Conservation (phyloP, 2,797 vertebrate genomes). For the Malacoraja senta region DNA sequence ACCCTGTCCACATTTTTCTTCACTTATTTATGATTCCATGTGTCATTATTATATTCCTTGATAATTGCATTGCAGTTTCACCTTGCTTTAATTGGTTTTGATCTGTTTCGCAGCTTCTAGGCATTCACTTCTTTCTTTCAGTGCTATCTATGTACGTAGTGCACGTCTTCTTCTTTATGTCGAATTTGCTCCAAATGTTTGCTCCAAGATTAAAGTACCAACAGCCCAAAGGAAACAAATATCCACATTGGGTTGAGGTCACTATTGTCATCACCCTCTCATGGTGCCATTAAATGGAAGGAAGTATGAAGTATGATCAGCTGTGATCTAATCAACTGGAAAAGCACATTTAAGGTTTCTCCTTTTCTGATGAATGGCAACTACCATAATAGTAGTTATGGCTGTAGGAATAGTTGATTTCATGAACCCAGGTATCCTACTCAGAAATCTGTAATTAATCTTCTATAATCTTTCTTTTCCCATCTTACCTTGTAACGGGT, state of each 20-base stretch:
- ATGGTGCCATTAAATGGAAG: too few relatives aligned
- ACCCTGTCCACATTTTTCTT: too few relatives aligned
- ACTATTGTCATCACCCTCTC: not conserved
- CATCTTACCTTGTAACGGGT: conserved; percentile 74
- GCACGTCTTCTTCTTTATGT: not conserved
- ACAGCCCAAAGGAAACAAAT: not conserved
- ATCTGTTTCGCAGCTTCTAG: not conserved
- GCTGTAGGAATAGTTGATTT: not conserved
- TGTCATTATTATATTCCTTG: not conserved
- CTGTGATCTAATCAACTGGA: not conserved
- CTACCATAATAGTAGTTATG: not conserved
- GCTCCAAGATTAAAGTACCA: not conserved
- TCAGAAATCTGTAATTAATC: not conserved
- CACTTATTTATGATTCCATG: not conserved
- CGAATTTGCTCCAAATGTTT: not conserved
- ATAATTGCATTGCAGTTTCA: not conserved
- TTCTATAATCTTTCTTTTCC: not conserved
- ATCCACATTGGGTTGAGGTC: too few relatives aligned
- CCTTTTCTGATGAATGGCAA: too few relatives aligned
- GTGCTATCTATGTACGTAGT: not conserved
- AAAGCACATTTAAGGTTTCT: not conserved
- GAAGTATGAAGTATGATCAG: not conserved
- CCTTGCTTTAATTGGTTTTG: not conserved
- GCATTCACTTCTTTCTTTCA: not conserved
- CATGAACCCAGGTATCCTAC: not conserved